Evolutionary conservation across 2,113 vertebrate genomes (phyloP), one percentile per base, ranked within the genome.

Genomic region (Capra hircus): DNA sequence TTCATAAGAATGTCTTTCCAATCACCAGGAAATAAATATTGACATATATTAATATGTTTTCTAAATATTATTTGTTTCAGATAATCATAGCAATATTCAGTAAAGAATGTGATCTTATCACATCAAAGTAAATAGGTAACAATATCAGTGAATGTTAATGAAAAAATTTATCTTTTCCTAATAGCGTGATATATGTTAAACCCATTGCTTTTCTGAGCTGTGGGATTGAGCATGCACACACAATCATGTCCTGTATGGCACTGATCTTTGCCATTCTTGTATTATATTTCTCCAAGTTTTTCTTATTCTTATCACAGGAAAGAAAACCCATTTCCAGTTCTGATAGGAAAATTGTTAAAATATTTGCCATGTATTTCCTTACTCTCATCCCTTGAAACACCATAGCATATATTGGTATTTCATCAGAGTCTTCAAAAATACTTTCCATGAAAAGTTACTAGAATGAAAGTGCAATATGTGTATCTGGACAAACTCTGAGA

Each of bases 261-360:
- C 50, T 43, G 25, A 64, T 23, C 25, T 77, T 82, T 77, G 16
- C 21, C 19, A 13, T 94, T 90, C 55, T 57, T 81, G 1, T 84
- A 30, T 50, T 11, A 2, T 10, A 0, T 92, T 92, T 90, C 85
- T 86, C 30, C 12, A 16, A 89, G 71, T 60, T 91, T 85, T 82
- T 8, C 21, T 87, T 95, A 19, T 92, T 87, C 14, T 86, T 90
- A 48, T 82, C 15, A 52, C 6, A 57, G 88, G 43, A 95, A 82
- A 95, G 28, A 88, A 90, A 82, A 82, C 19, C 9, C 19, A 12
- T 64, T 91, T 95, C 33, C 48, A 95, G 5, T 59, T 94, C 53
- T 82, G 93, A 67, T 1, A 89, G 25, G 90, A 82, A 74, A 14
- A 19, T 80, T 27, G 77, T 83, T 71, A 81, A 80, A 95, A 64